Percentiles rank a stretch among this genome's conserved stretches.
These are phyloP conservation scores for Mycalesis mineus DNA, from an alignment of 2,888 invertebrate species.

Conservation along the genomic window DNA sequence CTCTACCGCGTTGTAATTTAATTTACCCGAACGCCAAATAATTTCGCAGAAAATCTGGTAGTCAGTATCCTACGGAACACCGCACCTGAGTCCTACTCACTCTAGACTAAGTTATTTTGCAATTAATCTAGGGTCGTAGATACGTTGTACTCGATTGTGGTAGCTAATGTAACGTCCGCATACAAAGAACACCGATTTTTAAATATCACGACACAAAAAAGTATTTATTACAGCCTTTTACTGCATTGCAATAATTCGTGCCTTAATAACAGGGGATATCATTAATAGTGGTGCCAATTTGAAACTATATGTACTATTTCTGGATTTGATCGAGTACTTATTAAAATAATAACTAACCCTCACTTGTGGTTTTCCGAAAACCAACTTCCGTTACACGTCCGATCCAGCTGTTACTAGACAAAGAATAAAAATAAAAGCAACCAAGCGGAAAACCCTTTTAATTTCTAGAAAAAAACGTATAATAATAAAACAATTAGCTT, in stretches of 20 bases:
- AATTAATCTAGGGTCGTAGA: constrained; percentile 21
- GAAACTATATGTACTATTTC: not conserved
- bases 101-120: constrained; percentile 1
- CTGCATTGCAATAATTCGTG: not conserved
- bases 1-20: no score
- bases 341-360: no score
- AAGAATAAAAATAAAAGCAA: no score
- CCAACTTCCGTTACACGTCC: no score
- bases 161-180: constrained; percentile 6
- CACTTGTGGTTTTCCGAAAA: no score
- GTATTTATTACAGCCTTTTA: not conserved
- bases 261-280: not conserved
- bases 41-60: no score
- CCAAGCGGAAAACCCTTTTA: no score
- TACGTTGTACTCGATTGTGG: constrained; percentile 11
- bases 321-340: not conserved
- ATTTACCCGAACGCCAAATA: no score
- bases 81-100: not conserved
- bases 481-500: no score
- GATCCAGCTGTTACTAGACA: no score
- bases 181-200: constrained; percentile 11
- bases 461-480: no score
- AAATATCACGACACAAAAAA: constrained; percentile 24
- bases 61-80: not conserved
- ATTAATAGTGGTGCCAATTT: not conserved